Evolutionary conservation across 2,888 invertebrate genomes (phyloP).

Genomic region (Steinernema scapterisci): DNA sequence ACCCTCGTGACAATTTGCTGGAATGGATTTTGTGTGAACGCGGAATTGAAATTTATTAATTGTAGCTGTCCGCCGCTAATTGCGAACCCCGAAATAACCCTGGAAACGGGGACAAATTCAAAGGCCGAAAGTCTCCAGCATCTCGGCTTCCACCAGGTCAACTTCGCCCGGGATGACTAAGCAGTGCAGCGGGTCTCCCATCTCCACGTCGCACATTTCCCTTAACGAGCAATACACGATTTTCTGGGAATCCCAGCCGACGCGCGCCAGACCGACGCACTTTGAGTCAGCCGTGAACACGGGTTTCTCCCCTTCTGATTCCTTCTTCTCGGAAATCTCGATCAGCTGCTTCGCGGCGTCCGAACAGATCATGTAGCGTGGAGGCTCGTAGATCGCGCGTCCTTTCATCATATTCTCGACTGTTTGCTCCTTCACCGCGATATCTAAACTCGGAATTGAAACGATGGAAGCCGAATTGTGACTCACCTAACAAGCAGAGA

Average conservation of each 20-base stretch:
- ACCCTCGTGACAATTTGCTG: too few species aligned
- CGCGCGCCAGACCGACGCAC: constrained; percentile 85
- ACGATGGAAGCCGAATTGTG: too few species aligned
- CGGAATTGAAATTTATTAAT: too few species aligned
- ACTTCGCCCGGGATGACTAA: constrained; percentile 80
- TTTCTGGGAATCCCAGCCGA: constrained; percentile 82
- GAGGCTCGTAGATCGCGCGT: constrained; percentile 86
- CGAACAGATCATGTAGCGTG: constrained; percentile 87
- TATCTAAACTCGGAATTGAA: constrained; percentile 79
- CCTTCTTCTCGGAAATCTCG: constrained; percentile 74
- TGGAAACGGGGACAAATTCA: neutral
- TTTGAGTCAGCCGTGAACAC: constrained; percentile 72
- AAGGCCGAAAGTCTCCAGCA: constrained; percentile 72
- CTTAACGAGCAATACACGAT: constrained; percentile 79
- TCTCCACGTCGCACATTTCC: constrained; percentile 77
- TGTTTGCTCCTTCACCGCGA: constrained; percentile 96
- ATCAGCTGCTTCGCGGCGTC: constrained; percentile 86
- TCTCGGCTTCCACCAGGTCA: constrained; percentile 90
- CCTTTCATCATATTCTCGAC: constrained; percentile 88
- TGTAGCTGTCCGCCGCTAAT: too few species aligned
- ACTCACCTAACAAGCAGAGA: constrained; percentile 81
- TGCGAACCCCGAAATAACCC: neutral
- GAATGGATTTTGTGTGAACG: too few species aligned
- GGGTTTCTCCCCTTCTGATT: constrained; percentile 38
- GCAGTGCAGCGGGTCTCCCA: constrained; percentile 92